These are phyloP conservation scores for Lepidocyrtinus sp. DNA, from an alignment of 2,888 invertebrate genomes.

Conservation along the genomic window DNA sequence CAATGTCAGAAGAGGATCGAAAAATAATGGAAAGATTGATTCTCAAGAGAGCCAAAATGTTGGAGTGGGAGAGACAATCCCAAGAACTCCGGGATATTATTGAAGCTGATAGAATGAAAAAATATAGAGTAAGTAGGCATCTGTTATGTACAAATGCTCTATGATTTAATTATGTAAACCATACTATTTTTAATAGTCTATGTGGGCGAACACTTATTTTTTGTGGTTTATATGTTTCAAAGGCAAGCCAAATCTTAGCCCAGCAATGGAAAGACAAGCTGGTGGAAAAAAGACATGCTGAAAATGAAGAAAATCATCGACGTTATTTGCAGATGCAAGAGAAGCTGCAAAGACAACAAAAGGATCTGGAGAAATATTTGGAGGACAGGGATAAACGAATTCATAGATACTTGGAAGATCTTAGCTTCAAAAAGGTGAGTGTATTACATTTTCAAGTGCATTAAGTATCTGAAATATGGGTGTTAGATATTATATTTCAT, in stretches of 20 bases:
- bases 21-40: conserved; percentile 68
- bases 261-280: conserved; percentile 71
- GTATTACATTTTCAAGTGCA: not conserved
- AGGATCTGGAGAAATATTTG: conserved; percentile 70
- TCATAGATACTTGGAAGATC: conserved; percentile 70
- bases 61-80: conserved; percentile 67
- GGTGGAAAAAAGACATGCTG: conserved; percentile 70
- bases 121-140: conserved; percentile 56
- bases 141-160: too few relatives aligned
- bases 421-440: conserved; percentile 70
- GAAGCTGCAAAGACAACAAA: conserved; percentile 70
- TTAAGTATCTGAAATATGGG: not conserved
- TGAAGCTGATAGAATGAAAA: conserved; percentile 62
- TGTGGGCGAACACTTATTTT: too few relatives aligned
- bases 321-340: conserved; percentile 71
- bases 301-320: conserved; percentile 70
- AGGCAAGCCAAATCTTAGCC: conserved; percentile 70
- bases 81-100: conserved; percentile 63
- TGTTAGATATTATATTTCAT: not conserved
- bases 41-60: conserved; percentile 66
- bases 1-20: conserved; percentile 64
- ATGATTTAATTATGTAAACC: not conserved
- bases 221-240: too few relatives aligned
- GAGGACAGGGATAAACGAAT: conserved; percentile 70
- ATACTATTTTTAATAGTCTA: not conserved